These are phyloP conservation scores for Sarcophaga variegata DNA, from an alignment of 2,888 invertebrate species.

Conservation along the genomic window DNA sequence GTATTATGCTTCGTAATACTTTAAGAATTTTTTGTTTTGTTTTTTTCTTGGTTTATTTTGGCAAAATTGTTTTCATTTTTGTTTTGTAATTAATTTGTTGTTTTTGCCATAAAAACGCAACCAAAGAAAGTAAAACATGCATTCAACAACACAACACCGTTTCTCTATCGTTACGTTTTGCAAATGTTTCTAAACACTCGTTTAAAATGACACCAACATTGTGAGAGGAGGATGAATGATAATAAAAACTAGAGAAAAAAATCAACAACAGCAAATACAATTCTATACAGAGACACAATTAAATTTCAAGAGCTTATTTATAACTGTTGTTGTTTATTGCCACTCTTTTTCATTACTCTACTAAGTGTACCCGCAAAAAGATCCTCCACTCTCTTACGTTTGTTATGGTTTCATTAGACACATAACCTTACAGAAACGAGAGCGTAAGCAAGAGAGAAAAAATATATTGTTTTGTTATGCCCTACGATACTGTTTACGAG, in stretches of 20 bases:
- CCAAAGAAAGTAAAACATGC: slow-evolving; percentile 32
- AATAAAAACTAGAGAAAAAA: neutral
- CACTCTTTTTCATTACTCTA: no score
- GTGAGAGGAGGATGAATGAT: slow-evolving; percentile 48
- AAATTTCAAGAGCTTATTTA: slow-evolving; percentile 51
- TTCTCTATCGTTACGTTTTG: slow-evolving; percentile 51
- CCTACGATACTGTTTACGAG: no score
- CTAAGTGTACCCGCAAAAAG: no score
- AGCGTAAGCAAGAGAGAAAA: no score
- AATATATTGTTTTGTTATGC: no score
- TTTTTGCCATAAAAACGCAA: slow-evolving; percentile 50
- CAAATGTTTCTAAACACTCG: slow-evolving; percentile 53
- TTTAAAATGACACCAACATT: slow-evolving; percentile 50
- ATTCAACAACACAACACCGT: slow-evolving; percentile 43
- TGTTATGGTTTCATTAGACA: no score
- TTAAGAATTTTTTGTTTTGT: slow-evolving; percentile 52
- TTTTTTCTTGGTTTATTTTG: slow-evolving; percentile 12
- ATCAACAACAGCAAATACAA: neutral
- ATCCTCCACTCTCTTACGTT: no score
- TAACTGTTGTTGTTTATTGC: neutral
- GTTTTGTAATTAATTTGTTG: slow-evolving; percentile 50
- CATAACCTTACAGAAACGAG: no score
- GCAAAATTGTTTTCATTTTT: slow-evolving; percentile 19
- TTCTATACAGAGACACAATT: slow-evolving; percentile 33
- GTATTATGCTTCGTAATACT: slow-evolving; percentile 44